phyloP scores from a whole-genome alignment of 1,140 invertebrate species.

The Laupala kohalensis region DNA sequence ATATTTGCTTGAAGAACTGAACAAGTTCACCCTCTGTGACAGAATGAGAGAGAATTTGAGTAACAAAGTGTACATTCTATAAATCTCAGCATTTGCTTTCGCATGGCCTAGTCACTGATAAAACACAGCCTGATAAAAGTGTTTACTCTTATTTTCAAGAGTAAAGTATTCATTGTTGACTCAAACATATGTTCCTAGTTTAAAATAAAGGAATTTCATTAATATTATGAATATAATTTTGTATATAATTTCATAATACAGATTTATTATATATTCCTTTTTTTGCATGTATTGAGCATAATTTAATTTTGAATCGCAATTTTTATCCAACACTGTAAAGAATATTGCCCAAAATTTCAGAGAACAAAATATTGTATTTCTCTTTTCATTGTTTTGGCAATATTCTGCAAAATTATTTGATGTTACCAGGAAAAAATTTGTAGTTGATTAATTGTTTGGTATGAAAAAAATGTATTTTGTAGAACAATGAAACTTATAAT shows the following conservation, averaged over 20 bases:
- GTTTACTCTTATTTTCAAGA: background rate
- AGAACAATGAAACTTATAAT: too few relatives aligned
- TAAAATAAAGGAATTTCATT: background rate
- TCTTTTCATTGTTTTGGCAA: too few relatives aligned
- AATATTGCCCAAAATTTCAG: too few relatives aligned
- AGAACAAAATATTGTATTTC: too few relatives aligned
- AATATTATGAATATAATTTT: background rate
- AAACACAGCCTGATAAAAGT: background rate
- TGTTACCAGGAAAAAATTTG: too few relatives aligned
- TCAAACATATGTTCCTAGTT: background rate
- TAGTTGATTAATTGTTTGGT: too few relatives aligned
- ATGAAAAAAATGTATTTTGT: too few relatives aligned
- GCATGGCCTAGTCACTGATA: background rate
- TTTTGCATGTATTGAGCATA: background rate
- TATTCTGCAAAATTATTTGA: too few relatives aligned
- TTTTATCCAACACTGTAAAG: too few relatives aligned
- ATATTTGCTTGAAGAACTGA: background rate
- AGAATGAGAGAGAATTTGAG: background rate
- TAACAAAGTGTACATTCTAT: background rate
- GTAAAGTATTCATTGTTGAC: background rate
- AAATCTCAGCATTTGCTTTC: background rate
- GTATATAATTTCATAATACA: background rate
- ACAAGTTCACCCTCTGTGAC: too few relatives aligned
- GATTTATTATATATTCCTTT: background rate
- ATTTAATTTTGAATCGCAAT: too few relatives aligned